Percentiles rank a stretch among this genome's conserved stretches.
These are phyloP conservation scores for Bolinopsis microptera DNA, from an alignment of 37 sponge, comb jelly and placozoan genomes.

Conservation along the genomic window DNA sequence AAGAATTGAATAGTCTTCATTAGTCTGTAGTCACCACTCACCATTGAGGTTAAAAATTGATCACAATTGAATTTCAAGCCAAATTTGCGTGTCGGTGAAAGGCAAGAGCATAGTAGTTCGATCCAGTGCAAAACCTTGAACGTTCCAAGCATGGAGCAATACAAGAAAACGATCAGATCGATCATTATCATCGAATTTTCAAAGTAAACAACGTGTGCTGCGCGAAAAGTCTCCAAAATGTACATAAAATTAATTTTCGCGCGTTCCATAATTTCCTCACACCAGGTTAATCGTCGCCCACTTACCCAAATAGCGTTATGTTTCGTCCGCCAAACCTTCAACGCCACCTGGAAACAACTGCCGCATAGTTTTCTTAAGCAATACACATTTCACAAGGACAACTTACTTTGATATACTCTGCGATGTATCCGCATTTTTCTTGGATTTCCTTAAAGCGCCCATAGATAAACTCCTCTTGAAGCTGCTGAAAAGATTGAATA, in stretches of 20 bases:
- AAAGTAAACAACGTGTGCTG: neutral
- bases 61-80: no score
- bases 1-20: no score
- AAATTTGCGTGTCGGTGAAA: no score
- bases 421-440: neutral
- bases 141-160: no score
- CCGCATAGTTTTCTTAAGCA: neutral
- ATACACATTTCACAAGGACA: neutral
- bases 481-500: neutral
- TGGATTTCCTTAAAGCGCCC: conserved; percentile 39
- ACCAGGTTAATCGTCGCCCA: neutral
- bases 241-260: neutral
- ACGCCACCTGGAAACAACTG: no score
- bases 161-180: no score
- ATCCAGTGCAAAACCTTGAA: no score
- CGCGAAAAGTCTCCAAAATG: neutral
- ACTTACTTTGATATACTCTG: conserved; percentile 59
- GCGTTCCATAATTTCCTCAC: conserved; percentile 20
- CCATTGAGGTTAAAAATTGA: no score
- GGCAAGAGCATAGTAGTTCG: no score
- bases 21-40: no score
- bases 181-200: no score
- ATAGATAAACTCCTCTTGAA: conserved; percentile 57
- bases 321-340: no score
- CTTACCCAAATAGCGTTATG: neutral